Evolutionary conservation across 2,888 invertebrate genomes (phyloP), one percentile per base, ranked within the genome.

Genomic region (Drosophila gaucha): DNA sequence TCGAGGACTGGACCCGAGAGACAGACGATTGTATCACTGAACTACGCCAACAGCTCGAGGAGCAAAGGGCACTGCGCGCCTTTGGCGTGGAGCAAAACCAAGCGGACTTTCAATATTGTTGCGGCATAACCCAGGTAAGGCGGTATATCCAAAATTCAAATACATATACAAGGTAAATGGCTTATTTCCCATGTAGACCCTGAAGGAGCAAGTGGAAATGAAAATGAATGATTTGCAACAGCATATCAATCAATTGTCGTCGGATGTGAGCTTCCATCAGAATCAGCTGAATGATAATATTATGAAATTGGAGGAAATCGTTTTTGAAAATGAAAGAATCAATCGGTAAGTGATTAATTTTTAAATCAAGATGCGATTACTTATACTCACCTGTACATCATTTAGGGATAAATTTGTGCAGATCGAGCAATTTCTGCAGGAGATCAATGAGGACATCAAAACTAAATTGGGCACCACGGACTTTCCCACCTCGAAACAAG

Each of bases 41-140:
- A 0, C 76, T 94, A 9, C 87, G 93, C 2, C 92, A 92, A 0
- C 92, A 92, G 0, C 91, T 94, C 1, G 93, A 93, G 6, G 93
- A 93, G 41, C 94, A 94, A 76, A 91, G 92, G 0, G 91, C 92
- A 9, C 87, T 93, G 3, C 88, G 93, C 0, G 91, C 92, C 1
- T 92, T 93, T 83, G 93, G 93, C 90, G 90, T 92, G 0, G 93
- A 93, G 6, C 93, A 93, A 89, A 93, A 93, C 68, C 93, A 93
- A 64, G 93, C 93, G 46, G 94, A 94, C 65, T 80, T 93, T 35
- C 93, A 93, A 85, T 93, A 93, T 72, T 93, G 93, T 56, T 93
- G 93, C 66, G 93, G 93, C 67, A 67, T 93, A 47, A 87, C 93
- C 0, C 93, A 93, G 84, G 89, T 89, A 31, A 55, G 64, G 26